Evolutionary conservation across 2,797 vertebrate genomes (phyloP).

Genomic region (Diglossa cyanea): DNA sequence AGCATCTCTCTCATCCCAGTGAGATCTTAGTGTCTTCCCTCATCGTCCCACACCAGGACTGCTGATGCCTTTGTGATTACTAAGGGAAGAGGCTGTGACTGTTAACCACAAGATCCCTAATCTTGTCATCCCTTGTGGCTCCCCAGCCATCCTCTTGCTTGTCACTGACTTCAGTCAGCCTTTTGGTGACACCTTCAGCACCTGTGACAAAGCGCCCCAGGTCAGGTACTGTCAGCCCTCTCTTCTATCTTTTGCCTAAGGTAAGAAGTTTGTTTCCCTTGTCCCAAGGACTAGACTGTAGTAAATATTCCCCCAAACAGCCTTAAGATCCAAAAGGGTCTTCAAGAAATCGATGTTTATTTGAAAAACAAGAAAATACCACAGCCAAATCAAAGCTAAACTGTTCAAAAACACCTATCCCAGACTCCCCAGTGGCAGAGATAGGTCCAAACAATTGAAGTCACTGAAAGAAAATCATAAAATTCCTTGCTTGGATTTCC

Average conservation of each 20-base stretch:
- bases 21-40: not conserved
- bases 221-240: not conserved
- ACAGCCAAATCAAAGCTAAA: conserved; percentile 55
- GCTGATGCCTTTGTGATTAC: not conserved
- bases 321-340: conserved; percentile 12
- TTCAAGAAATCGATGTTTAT: conserved; percentile 57
- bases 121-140: not conserved
- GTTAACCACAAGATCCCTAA: not conserved
- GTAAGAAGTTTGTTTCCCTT: conserved; percentile 48
- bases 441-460: conserved; percentile 31
- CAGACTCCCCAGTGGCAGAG: conserved; percentile 27
- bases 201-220: conserved; percentile 31
- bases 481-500: not conserved
- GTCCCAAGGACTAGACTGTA: not conserved
- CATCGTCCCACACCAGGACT: not conserved
- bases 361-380: conserved; percentile 58
- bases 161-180: conserved; percentile 25
- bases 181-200: conserved; percentile 26
- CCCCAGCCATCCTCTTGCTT: not conserved
- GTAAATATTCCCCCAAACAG: conserved; percentile 34
- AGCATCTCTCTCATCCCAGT: not conserved
- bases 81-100: not conserved
- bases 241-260: conserved; percentile 50
- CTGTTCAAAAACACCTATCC: conserved; percentile 27
- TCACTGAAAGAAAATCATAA: conserved; percentile 29